Percentiles rank a stretch among this genome's conserved stretches.
Conservation (phyloP, 2,888 invertebrate species). For the Xiphydria camelus region DNA sequence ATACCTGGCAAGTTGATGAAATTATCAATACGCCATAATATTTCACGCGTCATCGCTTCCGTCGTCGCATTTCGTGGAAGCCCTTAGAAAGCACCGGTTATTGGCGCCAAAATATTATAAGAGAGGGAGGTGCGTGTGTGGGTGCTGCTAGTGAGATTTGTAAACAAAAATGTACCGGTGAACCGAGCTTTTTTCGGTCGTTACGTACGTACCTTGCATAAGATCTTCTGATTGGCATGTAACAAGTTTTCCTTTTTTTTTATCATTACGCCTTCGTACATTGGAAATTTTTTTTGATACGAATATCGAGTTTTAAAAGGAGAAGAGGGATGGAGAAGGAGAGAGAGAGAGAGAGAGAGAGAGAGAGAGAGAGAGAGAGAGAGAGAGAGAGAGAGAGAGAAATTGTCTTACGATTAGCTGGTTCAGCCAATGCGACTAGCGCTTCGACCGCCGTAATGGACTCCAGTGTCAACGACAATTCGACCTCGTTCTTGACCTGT, state of each 20-base stretch:
- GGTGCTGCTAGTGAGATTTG: no score
- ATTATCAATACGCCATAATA: no score
- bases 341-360: slow-evolving; percentile 24
- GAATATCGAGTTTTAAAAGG: slow-evolving; percentile 21
- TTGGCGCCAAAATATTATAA: no score
- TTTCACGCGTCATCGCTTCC: neutral
- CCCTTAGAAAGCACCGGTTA: no score
- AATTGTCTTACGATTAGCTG: slow-evolving; percentile 75
- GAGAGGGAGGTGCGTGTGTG: no score
- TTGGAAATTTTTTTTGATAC: no score
- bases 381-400: slow-evolving; percentile 14
- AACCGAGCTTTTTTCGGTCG: neutral
- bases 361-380: slow-evolving; percentile 11
- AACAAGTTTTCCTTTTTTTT: slow-evolving; percentile 34
- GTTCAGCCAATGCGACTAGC: slow-evolving; percentile 73
- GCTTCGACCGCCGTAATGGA: slow-evolving; percentile 75
- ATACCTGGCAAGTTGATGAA: slow-evolving; percentile 78
- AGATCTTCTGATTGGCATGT: slow-evolving; percentile 60
- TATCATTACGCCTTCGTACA: no score
- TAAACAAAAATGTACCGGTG: neutral
- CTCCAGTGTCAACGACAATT: slow-evolving; percentile 73
- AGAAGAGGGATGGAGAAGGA: slow-evolving; percentile 21
- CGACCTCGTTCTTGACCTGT: slow-evolving; percentile 67
- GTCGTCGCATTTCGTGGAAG: neutral
- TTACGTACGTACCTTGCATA: slow-evolving; percentile 61